Evolutionary conservation across 2,888 invertebrate genomes (phyloP).

Genomic region (Colostygia pectinataria): DNA sequence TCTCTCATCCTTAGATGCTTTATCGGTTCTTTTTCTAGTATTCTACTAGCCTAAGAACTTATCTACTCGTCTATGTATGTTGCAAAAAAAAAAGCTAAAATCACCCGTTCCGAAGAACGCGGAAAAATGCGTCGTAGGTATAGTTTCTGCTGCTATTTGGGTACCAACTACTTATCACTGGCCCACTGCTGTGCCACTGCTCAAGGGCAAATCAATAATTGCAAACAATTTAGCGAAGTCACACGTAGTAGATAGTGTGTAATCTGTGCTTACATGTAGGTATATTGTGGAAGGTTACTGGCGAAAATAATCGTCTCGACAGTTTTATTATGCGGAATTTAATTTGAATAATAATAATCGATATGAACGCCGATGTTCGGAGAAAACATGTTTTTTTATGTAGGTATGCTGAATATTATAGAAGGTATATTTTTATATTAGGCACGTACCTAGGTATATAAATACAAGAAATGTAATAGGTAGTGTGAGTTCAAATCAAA

Average conservation of each 20-base stretch:
- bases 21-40: no score
- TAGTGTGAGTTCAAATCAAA: no score
- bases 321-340: constrained; percentile 30
- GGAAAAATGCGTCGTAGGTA: constrained; percentile 11
- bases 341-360: constrained; percentile 1
- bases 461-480: no score
- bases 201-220: constrained; percentile 63
- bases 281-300: constrained; percentile 36
- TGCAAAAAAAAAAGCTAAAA: background rate
- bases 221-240: constrained; percentile 47
- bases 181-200: constrained; percentile 30
- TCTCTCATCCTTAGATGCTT: no score
- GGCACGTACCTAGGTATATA: no score
- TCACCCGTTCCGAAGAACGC: constrained; percentile 11
- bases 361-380: background rate
- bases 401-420: no score
- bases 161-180: constrained; percentile 36
- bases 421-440: no score
- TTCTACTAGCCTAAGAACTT: no score
- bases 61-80: no score
- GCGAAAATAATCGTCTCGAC: constrained; percentile 34
- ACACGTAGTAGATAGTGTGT: constrained; percentile 18
- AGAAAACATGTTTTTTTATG: background rate
- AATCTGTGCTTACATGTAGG: no score
- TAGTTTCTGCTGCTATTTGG: constrained; percentile 21